These are phyloP conservation scores for Hyperopisus bebe DNA, from an alignment of 2,113 vertebrate species.

Conservation along the genomic window DNA sequence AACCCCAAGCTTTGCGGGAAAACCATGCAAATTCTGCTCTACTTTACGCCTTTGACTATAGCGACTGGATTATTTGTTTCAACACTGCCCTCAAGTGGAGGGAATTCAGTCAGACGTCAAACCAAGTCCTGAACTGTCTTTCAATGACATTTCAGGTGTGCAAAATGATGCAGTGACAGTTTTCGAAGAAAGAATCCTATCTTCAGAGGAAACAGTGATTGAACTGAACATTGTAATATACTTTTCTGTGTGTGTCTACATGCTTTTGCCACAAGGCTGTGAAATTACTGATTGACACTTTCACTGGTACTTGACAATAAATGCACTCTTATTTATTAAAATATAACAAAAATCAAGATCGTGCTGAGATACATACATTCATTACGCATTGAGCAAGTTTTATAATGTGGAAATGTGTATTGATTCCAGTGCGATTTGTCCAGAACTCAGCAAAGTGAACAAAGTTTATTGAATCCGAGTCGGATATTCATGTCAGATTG, in stretches of 20 bases:
- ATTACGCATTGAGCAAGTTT: neutral
- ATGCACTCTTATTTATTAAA: neutral
- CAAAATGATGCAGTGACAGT: neutral
- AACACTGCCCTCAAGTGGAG: slow-evolving; percentile 59
- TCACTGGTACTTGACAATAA: neutral
- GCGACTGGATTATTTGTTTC: slow-evolving; percentile 41
- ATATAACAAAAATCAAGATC: neutral
- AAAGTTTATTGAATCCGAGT: neutral
- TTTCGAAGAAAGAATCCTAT: neutral
- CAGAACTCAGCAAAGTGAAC: neutral
- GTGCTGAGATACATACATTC: neutral
- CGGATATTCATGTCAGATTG: neutral
- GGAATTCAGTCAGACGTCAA: neutral
- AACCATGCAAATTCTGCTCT: neutral
- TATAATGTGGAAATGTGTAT: neutral
- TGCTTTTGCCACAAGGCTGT: neutral
- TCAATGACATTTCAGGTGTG: neutral
- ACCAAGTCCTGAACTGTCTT: neutral
- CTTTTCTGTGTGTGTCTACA: neutral
- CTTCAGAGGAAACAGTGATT: neutral
- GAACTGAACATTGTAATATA: neutral
- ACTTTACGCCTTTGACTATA: neutral
- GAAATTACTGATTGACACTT: neutral
- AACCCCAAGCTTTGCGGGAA: neutral
- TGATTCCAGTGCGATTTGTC: neutral